Base-by-base conservation (phyloP, 2,888 invertebrate genomes). In the Troides oblongomaculatus region DNA sequence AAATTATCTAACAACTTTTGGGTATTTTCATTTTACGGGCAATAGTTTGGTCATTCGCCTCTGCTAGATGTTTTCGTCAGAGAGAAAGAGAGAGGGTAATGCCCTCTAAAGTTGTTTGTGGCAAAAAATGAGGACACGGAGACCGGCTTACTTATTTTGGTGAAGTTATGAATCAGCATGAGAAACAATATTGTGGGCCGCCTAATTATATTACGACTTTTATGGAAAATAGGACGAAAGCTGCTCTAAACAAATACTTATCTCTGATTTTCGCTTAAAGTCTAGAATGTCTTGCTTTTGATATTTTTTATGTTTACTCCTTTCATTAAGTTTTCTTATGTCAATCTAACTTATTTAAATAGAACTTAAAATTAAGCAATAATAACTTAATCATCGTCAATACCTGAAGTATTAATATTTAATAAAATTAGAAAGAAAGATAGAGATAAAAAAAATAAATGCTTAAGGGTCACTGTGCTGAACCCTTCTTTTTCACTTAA, bases 101-200 rank as follows among this genome's bases (percentile, higher is more conserved):
- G 92, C 88, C 90, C 92, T 89, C 88, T 77, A 77, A 88, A 90
- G 91, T 90, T 91, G 92, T 90, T 92, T 90, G 90, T 86, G 85
- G 91, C 87, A 91, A 92, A 92, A 92, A 92, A 91, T 91, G 90
- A 82, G 92, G 90, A 87, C 91, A 86, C 84, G 72, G 83, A 86
- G 87, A 88, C 88, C 89, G 86, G 88, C 86, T 89, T 81, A 84
- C 87, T 90, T 87, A 89, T 88, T 90, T 90, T 86, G 84, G 86
- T 85, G 81, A 81, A 83, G 79, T 84, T 90, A 88, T 92, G 91
- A 92, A 87, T 92, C 90, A 90, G 85, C 85, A 85, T 88, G 89
- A 89, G 89, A 90, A 87, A 89, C 86, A 88, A 88, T 84, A 84
- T 80, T 70, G 63, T 70, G 66, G 82, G 82, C 83, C 78, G 76